These are phyloP conservation scores for Perizoma flavofasciatum DNA, from an alignment of 2,888 invertebrate species.

Conservation along the genomic window DNA sequence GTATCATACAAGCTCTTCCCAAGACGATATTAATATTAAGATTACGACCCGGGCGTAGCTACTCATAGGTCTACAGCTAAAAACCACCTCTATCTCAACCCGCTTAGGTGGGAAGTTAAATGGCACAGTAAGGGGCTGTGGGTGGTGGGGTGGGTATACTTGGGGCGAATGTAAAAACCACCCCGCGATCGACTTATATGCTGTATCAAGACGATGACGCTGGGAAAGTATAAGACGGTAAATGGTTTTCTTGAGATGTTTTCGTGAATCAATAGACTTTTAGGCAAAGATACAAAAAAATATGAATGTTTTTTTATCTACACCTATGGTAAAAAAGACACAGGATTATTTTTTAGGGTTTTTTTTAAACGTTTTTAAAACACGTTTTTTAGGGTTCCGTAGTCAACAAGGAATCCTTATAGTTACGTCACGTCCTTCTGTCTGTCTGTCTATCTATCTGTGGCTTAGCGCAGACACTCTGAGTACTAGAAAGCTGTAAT, in stretches of 20 bases:
- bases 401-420: too few species aligned
- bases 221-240: conserved; percentile 41
- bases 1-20: conserved; percentile 73
- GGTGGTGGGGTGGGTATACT: conserved; percentile 66
- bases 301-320: too few species aligned
- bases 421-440: too few species aligned
- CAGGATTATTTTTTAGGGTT: too few species aligned
- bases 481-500: too few species aligned
- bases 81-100: conserved; percentile 11
- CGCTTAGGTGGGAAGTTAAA: conserved; percentile 29
- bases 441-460: too few species aligned
- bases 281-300: too few species aligned
- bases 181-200: conserved; percentile 83
- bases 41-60: conserved; percentile 59
- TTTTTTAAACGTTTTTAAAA: too few species aligned
- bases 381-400: too few species aligned
- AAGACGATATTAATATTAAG: conserved; percentile 80
- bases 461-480: too few species aligned
- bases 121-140: conserved; percentile 34
- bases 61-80: conserved; percentile 16
- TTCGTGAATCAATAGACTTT: conserved; percentile 1
- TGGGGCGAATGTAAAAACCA: conserved; percentile 82
- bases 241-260: conserved; percentile 19
- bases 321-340: too few species aligned
- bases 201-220: conserved; percentile 76